These are phyloP conservation scores for Mus spretus DNA, from an alignment of 2,797 vertebrate genomes.

Conservation along the genomic window DNA sequence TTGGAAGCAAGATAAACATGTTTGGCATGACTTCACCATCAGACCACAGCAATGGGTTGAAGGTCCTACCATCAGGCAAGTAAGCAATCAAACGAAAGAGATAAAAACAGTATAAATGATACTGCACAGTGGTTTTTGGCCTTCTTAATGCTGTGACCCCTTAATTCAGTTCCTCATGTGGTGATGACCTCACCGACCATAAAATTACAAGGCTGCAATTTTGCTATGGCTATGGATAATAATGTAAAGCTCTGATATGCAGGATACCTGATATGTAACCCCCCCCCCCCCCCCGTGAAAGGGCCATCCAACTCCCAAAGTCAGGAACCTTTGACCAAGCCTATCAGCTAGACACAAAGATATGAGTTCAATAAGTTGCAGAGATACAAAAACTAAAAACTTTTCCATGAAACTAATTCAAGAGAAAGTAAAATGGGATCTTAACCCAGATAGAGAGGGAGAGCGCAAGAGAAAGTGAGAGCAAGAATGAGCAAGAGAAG, in stretches of 20 bases:
- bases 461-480: background rate
- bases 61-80: background rate
- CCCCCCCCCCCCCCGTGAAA: background rate
- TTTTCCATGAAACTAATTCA: slow-evolving; percentile 20
- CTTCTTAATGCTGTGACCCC: background rate
- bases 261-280: background rate
- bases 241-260: background rate
- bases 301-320: background rate
- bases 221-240: no score
- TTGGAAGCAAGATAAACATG: background rate
- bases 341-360: background rate
- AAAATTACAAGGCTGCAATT: background rate
- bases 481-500: background rate
- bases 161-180: background rate
- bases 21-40: background rate
- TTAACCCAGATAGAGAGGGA: background rate
- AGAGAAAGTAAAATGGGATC: background rate
- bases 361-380: background rate
- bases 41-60: slow-evolving; percentile 25
- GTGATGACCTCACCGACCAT: background rate
- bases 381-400: background rate
- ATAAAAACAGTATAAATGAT: background rate
- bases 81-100: slow-evolving; percentile 34
- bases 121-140: no score
- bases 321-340: background rate